Evolutionary conservation across 2,113 vertebrate species (phyloP), one percentile per base, ranked within the genome.

Genomic region (Podocnemis expansa): DNA sequence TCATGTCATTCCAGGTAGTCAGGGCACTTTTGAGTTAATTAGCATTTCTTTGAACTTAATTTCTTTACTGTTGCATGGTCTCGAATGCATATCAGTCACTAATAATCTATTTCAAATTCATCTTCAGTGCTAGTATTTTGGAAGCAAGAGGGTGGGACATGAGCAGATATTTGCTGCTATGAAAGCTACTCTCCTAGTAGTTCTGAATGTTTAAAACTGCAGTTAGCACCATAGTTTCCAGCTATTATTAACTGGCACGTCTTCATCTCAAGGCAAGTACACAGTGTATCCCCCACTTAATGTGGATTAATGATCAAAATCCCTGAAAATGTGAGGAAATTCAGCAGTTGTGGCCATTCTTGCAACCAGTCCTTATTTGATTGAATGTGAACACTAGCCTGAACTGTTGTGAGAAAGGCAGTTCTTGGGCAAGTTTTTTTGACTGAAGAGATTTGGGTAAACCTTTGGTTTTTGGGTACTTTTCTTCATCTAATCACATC

Each of bases 41-140:
- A 96, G 60, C 85, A 93, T 97, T 94, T 94, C 95, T 98, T 98
- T 97, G 97, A 98, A 97, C 88, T 96, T 95, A 63, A 56, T 97
- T 96, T 94, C 78, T 96, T 87, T 97, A 80, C 83, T 96, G 63
- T 93, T 94, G 73, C 54, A 82, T 93, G 97, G 78, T 93, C 94
- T 96, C 80, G 73, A 96, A 96, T 96, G 96, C 96, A 98, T 94
- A 95, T 82, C 29, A 95, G 88, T 94, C 91, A 93, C 63, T 96
- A 93, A 94, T 89, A 93, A 89, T 93, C 56, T 97, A 94, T 93
- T 95, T 94, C 75, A 96, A 94, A 96, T 93, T 96, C 17, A 83
- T 97, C 97, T 96, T 96, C 81, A 58, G 2, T 87, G 79, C 24
- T 91, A 86, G 84, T 93, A 85, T 90, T 89, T 93, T 95, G 45